A percentile compares a stretch with the other conserved stretches of the same genome.
phyloP scores from a whole-genome alignment of 2,113 vertebrate genomes.

The Hippoglossus stenolepis region DNA sequence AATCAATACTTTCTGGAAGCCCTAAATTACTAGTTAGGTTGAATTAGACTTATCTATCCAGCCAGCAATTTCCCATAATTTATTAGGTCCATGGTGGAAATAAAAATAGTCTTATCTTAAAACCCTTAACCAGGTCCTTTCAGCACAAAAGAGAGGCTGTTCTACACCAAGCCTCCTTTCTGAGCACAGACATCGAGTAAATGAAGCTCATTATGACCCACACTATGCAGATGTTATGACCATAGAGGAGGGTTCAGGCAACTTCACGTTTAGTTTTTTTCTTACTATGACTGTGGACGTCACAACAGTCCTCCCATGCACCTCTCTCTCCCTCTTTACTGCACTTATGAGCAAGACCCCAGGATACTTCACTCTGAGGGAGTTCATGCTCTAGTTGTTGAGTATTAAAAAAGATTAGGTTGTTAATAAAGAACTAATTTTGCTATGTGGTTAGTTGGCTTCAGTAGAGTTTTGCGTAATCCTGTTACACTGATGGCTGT shows the following conservation, averaged over 20 bases:
- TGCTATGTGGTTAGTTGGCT: slow-evolving; percentile 12
- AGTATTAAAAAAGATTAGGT: slow-evolving; percentile 53
- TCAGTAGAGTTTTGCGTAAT: slow-evolving; percentile 31
- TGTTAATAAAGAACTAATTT: slow-evolving; percentile 54
- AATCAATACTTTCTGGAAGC: not conserved
- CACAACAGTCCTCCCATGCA: not conserved
- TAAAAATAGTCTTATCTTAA: not conserved
- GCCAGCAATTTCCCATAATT: not conserved
- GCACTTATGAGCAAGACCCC: slow-evolving; percentile 1
- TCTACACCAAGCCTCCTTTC: not conserved
- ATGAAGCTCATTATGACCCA: not conserved
- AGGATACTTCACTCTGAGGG: slow-evolving; percentile 10
- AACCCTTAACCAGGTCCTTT: not conserved
- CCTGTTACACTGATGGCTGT: slow-evolving; percentile 35
- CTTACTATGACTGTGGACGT: not conserved
- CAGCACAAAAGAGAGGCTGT: not conserved
- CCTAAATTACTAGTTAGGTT: not conserved
- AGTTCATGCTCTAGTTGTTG: slow-evolving; percentile 37
- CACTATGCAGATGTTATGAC: not conserved
- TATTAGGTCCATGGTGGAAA: not conserved
- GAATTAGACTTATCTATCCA: not conserved
- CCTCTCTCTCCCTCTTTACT: not conserved
- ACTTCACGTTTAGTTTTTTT: not conserved
- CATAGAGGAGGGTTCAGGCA: not conserved
- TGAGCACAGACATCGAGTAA: not conserved